Conservation (phyloP, 1,140 invertebrate genomes). For the Leptopilina boulardi region DNA sequence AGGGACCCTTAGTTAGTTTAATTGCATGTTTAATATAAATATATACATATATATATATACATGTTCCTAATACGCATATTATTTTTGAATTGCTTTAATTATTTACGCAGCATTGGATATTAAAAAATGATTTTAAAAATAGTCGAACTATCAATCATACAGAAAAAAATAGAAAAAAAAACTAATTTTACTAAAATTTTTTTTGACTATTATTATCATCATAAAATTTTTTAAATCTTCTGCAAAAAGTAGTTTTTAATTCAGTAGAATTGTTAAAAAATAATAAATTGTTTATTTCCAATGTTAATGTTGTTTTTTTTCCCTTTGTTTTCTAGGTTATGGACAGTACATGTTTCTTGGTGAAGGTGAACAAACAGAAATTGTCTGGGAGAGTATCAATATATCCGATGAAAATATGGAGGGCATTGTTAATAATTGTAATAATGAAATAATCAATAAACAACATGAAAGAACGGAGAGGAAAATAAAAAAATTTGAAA, state of each 20-base stretch:
- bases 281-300: not conserved
- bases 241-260: not conserved
- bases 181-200: too few relatives aligned
- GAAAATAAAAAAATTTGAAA: not conserved
- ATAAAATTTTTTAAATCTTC: constrained; percentile 6
- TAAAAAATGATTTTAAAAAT: constrained; percentile 19
- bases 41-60: too few relatives aligned
- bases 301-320: constrained; percentile 7
- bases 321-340: constrained; percentile 19
- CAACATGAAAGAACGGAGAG: not conserved
- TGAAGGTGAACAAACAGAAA: constrained; percentile 1
- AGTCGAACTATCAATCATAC: not conserved
- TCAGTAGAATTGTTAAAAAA: not conserved
- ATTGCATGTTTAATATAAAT: constrained; percentile 5
- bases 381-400: constrained; percentile 12
- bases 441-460: not conserved
- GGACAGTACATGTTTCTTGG: constrained; percentile 18
- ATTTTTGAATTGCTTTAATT: not conserved
- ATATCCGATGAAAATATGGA: constrained; percentile 21
- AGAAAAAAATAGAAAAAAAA: not conserved
- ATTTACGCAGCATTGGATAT: not conserved
- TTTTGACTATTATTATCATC: constrained; percentile 8
- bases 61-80: constrained; percentile 17
- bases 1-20: not conserved
- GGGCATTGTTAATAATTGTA: not conserved